Conservation (phyloP, 2,888 invertebrate genomes). For the Polymixis flavicincta region DNA sequence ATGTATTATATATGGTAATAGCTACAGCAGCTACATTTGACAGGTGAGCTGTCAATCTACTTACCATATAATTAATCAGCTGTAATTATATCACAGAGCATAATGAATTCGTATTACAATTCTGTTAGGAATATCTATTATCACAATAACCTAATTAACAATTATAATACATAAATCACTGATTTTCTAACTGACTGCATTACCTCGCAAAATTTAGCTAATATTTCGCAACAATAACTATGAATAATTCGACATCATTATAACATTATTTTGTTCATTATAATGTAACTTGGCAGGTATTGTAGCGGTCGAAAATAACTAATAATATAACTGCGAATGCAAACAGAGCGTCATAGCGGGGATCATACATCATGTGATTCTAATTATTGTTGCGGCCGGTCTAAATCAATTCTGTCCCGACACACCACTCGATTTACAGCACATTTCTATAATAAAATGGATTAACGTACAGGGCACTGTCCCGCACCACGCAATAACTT, state of each 20-base stretch:
- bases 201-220: conserved; percentile 36
- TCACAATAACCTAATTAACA: conserved; percentile 31
- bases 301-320: conserved; percentile 54
- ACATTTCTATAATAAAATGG: conserved; percentile 82
- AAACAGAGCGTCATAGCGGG: conserved; percentile 57
- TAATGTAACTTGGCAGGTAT: conserved; percentile 51
- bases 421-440: conserved; percentile 77
- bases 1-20: background rate
- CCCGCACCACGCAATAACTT: conserved; percentile 81
- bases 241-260: conserved; percentile 56
- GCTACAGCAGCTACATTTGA: conserved; percentile 41
- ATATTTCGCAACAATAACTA: conserved; percentile 52
- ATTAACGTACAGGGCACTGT: conserved; percentile 72
- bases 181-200: conserved; percentile 45
- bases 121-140: conserved; percentile 16
- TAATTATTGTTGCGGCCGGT: conserved; percentile 84
- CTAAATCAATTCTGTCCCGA: conserved; percentile 83
- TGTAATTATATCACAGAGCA: conserved; percentile 15
- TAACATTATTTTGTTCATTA: conserved; percentile 52
- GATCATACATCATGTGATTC: conserved; percentile 77
- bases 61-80: conserved; percentile 2
- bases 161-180: conserved; percentile 41
- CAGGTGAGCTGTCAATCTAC: conserved; percentile 30
- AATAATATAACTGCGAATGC: conserved; percentile 54
- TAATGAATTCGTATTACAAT: background rate